phyloP scores from a whole-genome alignment of 2,113 vertebrate species.

The Grammomys surdaster region DNA sequence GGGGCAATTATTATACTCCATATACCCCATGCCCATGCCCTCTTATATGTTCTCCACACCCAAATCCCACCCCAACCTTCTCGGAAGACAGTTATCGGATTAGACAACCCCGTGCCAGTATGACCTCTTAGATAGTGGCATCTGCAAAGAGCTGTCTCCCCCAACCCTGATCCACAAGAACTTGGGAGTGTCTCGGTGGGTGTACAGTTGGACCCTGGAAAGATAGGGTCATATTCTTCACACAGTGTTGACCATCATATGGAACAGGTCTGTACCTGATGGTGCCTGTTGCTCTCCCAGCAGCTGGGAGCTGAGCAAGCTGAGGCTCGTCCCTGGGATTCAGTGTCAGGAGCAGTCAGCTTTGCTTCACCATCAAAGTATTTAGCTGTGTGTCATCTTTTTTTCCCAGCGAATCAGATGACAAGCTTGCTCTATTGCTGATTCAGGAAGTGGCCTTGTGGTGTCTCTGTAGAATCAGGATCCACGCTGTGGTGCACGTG shows the following conservation, averaged over 20 bases:
- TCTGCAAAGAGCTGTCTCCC: background rate
- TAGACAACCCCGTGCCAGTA: background rate
- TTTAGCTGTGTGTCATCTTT: background rate
- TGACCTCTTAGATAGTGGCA: background rate
- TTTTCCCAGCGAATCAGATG: background rate
- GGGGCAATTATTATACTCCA: too few species aligned
- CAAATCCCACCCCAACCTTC: background rate
- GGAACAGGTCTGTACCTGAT: background rate
- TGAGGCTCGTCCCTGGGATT: background rate
- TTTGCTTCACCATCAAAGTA: background rate
- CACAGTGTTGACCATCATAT: background rate
- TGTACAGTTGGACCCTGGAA: background rate
- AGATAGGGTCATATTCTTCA: background rate
- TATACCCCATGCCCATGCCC: background rate
- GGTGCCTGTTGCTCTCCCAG: background rate
- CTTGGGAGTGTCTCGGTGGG: background rate
- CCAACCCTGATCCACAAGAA: background rate
- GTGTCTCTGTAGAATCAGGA: background rate
- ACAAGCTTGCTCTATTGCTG: background rate
- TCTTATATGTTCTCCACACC: background rate
- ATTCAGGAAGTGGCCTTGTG: background rate
- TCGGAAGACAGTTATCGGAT: background rate
- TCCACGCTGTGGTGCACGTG: background rate
- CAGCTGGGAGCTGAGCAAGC: background rate
- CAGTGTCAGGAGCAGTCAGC: background rate